A percentile compares a stretch with the other conserved stretches of the same genome.
phyloP scores from a whole-genome alignment of 2,888 invertebrate species.

The Luffia ferchaultella region DNA sequence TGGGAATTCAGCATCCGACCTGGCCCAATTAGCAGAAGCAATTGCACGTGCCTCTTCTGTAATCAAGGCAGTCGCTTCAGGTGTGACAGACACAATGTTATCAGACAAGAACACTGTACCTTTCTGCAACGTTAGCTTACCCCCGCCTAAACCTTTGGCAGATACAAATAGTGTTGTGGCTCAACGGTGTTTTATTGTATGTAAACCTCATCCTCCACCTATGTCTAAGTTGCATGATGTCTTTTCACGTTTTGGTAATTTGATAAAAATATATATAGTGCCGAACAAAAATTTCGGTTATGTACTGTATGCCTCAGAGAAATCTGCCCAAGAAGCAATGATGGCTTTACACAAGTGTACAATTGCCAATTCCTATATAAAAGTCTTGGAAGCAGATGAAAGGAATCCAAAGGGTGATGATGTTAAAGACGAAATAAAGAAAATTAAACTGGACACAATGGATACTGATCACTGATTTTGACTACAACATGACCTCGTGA shows the following conservation, averaged over 20 bases:
- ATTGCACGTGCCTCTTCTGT: constrained; percentile 80
- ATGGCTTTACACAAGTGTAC: constrained; percentile 79
- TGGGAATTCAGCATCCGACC: constrained; percentile 35
- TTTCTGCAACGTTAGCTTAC: constrained; percentile 72
- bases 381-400: constrained; percentile 91
- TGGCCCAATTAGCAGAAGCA: constrained; percentile 76
- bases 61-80: constrained; percentile 70
- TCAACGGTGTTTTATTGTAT: constrained; percentile 74
- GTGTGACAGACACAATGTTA: constrained; percentile 18
- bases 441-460: not conserved
- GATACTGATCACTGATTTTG: not conserved
- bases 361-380: constrained; percentile 81
- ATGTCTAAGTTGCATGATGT: constrained; percentile 79
- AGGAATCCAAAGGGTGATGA: constrained; percentile 27
- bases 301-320: constrained; percentile 83
- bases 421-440: not conserved
- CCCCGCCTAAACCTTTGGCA: constrained; percentile 74
- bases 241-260: constrained; percentile 89
- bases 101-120: constrained; percentile 19
- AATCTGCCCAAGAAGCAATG: constrained; percentile 81
- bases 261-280: constrained; percentile 89
- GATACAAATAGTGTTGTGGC: constrained; percentile 68
- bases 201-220: constrained; percentile 74
- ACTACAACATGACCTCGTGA: not conserved
- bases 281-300: constrained; percentile 93